Conservation (phyloP, 2,888 invertebrate genomes). For the Drosophila cracens region DNA sequence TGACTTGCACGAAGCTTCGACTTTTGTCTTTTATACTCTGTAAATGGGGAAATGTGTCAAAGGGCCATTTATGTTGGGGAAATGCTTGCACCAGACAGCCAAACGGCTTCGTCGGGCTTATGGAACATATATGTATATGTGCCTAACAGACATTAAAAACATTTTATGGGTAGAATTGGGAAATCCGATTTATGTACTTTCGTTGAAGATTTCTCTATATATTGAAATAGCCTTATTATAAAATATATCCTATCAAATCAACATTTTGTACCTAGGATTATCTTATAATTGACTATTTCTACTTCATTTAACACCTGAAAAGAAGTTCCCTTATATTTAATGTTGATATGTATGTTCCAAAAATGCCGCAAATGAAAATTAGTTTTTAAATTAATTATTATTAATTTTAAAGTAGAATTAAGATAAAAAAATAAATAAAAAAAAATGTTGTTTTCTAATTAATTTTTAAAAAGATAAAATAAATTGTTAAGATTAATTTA, state of each 20-base stretch:
- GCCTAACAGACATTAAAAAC: background rate
- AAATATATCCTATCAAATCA: no score
- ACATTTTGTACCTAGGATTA: no score
- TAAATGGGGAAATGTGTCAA: background rate
- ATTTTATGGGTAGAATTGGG: background rate
- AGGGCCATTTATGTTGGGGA: background rate
- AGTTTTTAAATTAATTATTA: no score
- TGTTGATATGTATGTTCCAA: no score
- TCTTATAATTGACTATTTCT: no score
- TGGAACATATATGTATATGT: background rate
- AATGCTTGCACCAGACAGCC: background rate
- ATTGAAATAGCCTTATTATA: no score
- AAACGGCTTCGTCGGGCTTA: background rate
- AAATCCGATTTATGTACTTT: background rate
- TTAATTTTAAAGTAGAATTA: background rate
- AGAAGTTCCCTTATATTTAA: no score
- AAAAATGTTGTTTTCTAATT: background rate
- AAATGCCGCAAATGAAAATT: no score
- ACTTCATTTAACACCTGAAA: no score
- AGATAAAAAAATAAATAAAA: background rate
- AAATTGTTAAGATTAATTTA: background rate
- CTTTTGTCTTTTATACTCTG: conserved; percentile 25
- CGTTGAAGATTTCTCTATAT: background rate
- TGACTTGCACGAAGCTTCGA: conserved; percentile 23
- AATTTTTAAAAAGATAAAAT: background rate